Evolutionary conservation across 2,888 invertebrate genomes (phyloP).

Genomic region (Megaustenia siamemsis): DNA sequence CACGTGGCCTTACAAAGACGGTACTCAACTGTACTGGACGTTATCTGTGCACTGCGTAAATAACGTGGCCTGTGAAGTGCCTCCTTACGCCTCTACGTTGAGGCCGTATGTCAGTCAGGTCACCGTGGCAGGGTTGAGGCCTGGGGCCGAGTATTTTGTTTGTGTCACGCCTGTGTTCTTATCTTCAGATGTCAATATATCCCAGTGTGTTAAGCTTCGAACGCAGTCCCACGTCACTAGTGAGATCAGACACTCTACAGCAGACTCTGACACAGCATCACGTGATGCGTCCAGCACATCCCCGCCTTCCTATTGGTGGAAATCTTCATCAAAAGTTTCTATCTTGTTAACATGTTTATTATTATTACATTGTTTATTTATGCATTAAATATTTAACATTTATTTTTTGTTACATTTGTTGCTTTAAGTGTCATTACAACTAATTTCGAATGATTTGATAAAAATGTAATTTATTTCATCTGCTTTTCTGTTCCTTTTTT

Average conservation of each 20-base stretch:
- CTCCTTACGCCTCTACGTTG: constrained; percentile 43
- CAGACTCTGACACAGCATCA: background rate
- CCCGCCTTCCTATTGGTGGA: background rate
- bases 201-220: constrained; percentile 52
- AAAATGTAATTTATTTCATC: no score
- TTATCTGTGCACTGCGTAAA: constrained; percentile 51
- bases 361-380: background rate
- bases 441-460: no score
- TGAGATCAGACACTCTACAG: background rate
- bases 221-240: constrained; percentile 13
- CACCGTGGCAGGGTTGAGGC: constrained; percentile 44
- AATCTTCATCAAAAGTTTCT: background rate
- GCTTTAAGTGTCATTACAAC: no score
- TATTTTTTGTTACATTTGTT: background rate
- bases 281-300: background rate
- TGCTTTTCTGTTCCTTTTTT: no score
- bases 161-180: constrained; percentile 60
- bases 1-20: constrained; percentile 58
- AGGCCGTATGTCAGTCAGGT: constrained; percentile 53
- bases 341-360: background rate
- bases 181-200: constrained; percentile 45
- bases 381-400: background rate
- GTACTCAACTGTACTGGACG: constrained; percentile 61
- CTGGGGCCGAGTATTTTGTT: constrained; percentile 53
- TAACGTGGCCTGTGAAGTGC: constrained; percentile 33